phyloP scores from a whole-genome alignment of 1,140 invertebrate genomes.

The Druon quercuslanigerum region DNA sequence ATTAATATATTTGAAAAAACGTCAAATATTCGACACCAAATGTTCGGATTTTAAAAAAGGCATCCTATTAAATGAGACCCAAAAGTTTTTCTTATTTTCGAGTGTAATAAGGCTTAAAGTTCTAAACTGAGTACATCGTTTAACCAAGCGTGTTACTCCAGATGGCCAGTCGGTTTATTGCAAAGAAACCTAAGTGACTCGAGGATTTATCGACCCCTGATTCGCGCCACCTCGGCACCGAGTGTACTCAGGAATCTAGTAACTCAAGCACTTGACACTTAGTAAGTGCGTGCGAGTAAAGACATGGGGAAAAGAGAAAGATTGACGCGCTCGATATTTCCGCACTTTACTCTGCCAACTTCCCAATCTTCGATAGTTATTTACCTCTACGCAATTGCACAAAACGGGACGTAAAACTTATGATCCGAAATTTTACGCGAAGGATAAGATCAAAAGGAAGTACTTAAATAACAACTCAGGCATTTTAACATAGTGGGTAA shows the following conservation, averaged over 20 bases:
- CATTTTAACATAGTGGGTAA: neutral
- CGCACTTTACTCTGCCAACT: neutral
- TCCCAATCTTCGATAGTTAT: slow-evolving; percentile 22
- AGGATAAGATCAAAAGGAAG: slow-evolving; percentile 20
- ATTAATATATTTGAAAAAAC: too few species aligned
- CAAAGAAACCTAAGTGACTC: slow-evolving; percentile 38
- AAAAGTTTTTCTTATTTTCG: neutral
- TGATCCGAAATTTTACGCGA: slow-evolving; percentile 21
- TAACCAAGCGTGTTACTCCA: slow-evolving; percentile 12
- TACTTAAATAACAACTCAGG: slow-evolving; percentile 9
- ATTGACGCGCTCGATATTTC: slow-evolving; percentile 27
- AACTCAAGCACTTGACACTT: slow-evolving; percentile 36
- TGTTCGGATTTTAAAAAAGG: too few species aligned
- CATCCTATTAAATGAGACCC: neutral
- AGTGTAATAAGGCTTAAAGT: neutral
- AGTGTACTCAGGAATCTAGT: slow-evolving; percentile 33
- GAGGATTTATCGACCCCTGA: slow-evolving; percentile 49
- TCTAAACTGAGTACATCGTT: slow-evolving; percentile 12
- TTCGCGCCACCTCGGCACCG: slow-evolving; percentile 40
- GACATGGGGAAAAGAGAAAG: slow-evolving; percentile 5
- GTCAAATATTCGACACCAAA: too few species aligned
- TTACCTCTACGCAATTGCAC: slow-evolving; percentile 10
- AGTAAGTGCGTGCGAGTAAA: slow-evolving; percentile 39
- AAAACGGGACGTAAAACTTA: slow-evolving; percentile 19
- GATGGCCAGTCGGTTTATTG: slow-evolving; percentile 46